Conservation (phyloP, 2,888 invertebrate species). For the Tillus elongatus region DNA sequence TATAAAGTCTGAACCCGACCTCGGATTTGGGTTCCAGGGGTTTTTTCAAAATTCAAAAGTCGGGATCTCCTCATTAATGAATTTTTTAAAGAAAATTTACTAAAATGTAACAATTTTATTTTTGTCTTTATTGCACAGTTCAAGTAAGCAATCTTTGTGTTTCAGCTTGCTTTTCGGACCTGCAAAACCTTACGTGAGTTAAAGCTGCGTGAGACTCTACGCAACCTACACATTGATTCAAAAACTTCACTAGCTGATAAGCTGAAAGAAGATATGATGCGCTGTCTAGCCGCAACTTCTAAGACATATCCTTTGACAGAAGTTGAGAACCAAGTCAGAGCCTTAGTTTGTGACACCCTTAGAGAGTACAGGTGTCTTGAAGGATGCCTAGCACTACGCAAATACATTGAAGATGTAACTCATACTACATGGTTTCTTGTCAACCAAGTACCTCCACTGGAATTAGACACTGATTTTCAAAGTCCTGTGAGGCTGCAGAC, state of each 20-base stretch:
- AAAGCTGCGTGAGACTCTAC: constrained; percentile 62
- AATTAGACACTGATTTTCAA: constrained; percentile 61
- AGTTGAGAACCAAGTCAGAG: constrained; percentile 56
- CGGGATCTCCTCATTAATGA: too few species aligned
- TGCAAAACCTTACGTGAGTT: constrained; percentile 62
- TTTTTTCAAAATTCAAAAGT: too few species aligned
- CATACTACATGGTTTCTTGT: constrained; percentile 80
- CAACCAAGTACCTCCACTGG: constrained; percentile 60
- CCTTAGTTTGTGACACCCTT: constrained; percentile 66
- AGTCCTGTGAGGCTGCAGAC: constrained; percentile 52
- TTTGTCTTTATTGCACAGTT: too few species aligned
- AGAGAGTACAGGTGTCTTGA: constrained; percentile 89
- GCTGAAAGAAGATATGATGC: constrained; percentile 49
- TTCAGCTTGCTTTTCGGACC: constrained; percentile 64
- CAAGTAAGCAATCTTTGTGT: constrained; percentile 10
- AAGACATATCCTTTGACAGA: constrained; percentile 62
- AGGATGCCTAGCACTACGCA: constrained; percentile 64
- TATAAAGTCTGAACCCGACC: too few species aligned
- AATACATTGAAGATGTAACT: constrained; percentile 74
- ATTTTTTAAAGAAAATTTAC: too few species aligned
- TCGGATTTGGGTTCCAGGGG: too few species aligned
- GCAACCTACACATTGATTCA: constrained; percentile 36
- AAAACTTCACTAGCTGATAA: constrained; percentile 42
- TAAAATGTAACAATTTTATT: too few species aligned
- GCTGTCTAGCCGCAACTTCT: constrained; percentile 53